A percentile compares a stretch with the other conserved stretches of the same genome.
These are phyloP conservation scores for Macrobrachium nipponense DNA, from an alignment of 1,140 invertebrate genomes.

Conservation along the genomic window DNA sequence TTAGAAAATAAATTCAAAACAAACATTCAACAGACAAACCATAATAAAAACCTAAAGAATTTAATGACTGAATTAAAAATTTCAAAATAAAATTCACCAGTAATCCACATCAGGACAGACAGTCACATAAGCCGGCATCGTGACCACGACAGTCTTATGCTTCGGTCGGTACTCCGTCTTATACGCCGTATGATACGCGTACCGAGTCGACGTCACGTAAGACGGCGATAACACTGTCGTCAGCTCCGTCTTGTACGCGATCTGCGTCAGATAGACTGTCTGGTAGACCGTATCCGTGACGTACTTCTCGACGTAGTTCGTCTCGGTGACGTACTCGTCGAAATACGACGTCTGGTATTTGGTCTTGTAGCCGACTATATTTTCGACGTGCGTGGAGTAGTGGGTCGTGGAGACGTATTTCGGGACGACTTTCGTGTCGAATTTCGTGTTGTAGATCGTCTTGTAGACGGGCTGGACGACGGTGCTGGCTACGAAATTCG, in stretches of 20 bases:
- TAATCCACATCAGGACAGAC: slow-evolving; percentile 42
- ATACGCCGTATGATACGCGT: slow-evolving; percentile 43
- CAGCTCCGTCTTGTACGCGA: slow-evolving; percentile 11
- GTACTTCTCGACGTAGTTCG: slow-evolving; percentile 27
- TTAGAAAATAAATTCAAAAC: too few relatives aligned
- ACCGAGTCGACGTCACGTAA: slow-evolving; percentile 27
- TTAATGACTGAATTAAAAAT: too few relatives aligned
- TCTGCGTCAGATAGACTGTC: slow-evolving; percentile 21
- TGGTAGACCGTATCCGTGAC: slow-evolving; percentile 37
- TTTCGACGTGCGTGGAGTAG: slow-evolving; percentile 33
- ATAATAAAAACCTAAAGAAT: too few relatives aligned
- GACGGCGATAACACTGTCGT: slow-evolving; percentile 21
- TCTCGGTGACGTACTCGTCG: slow-evolving; percentile 32
- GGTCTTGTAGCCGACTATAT: slow-evolving; percentile 15
- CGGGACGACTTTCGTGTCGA: slow-evolving; percentile 30
- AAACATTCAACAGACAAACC: too few relatives aligned
- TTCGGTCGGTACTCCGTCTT: slow-evolving; percentile 30
- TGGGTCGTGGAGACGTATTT: slow-evolving; percentile 33
- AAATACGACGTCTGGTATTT: slow-evolving; percentile 41
- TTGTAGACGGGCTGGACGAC: slow-evolving; percentile 30
- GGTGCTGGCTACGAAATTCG: slow-evolving; percentile 29
- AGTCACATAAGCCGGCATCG: slow-evolving; percentile 9
- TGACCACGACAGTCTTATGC: slow-evolving; percentile 27
- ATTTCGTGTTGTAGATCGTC: slow-evolving; percentile 33
- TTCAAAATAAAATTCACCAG: neutral